Conservation (phyloP, 2,888 invertebrate genomes). For the Drosophila rubida region DNA sequence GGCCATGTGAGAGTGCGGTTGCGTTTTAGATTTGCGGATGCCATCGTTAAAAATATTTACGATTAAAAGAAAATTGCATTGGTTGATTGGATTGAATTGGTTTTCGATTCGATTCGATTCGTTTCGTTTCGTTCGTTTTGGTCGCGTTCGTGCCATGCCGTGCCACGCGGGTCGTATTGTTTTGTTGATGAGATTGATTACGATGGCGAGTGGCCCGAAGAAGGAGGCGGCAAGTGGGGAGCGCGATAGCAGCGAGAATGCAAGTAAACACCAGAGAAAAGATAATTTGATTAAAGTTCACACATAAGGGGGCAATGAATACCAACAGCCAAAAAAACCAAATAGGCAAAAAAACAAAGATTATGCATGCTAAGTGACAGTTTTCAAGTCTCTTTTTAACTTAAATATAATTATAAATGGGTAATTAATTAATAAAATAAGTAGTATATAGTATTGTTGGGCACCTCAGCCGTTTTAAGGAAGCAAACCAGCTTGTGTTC, state of each 20-base stretch:
- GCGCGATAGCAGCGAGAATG: conserved; percentile 55
- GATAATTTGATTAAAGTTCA: conserved; percentile 73
- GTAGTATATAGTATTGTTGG: no score
- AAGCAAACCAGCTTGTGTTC: no score
- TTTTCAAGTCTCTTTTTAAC: no score
- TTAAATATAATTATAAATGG: no score
- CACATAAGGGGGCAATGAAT: conserved; percentile 40
- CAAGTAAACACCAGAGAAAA: conserved; percentile 64
- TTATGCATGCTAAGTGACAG: no score
- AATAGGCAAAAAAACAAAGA: no score
- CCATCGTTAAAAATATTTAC: conserved; percentile 74
- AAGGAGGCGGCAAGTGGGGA: conserved; percentile 17
- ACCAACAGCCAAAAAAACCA: no score
- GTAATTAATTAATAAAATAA: no score
- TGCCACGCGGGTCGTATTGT: conserved; percentile 63
- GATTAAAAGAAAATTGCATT: conserved; percentile 80
- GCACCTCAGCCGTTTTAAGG: no score
- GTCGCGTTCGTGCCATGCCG: conserved; percentile 19
- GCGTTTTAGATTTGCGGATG: conserved; percentile 68
- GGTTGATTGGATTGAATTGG: conserved; percentile 76
- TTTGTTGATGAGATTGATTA: conserved; percentile 77
- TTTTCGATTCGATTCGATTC: conserved; percentile 23
- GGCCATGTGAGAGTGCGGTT: conserved; percentile 55
- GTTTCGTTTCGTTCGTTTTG: conserved; percentile 22
- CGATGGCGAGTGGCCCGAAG: conserved; percentile 53